Base-by-base conservation (phyloP, 2,113 vertebrate species). In the Tonatia bakeri region DNA sequence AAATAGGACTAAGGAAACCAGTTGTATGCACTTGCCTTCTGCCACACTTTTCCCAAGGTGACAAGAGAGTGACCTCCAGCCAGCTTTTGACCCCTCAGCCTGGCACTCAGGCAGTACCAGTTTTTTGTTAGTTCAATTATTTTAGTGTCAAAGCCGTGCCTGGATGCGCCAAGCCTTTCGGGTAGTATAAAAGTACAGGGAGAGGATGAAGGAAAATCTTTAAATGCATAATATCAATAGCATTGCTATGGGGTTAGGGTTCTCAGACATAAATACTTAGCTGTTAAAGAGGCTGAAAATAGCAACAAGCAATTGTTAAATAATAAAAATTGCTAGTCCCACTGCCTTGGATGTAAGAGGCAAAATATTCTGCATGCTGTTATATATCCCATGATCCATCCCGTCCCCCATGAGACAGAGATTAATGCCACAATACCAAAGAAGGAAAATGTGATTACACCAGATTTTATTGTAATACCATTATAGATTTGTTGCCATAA, bases 381-480 rank as follows among this genome's bases (percentile, higher is more conserved):
- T 97, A 94, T 33, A 61, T 47, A 12, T 59, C 33, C 38, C 90
- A 45, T 90, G 24, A 67, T 17, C 76, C 43, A 81, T 70, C 52
- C 82, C 40, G 56, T 67, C 45, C 59, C 61, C 79, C 89, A 65
- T 4, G 80, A 97, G 90, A 85, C 56, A 61, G 22, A 97, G 97
- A 85, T 86, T 94, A 90, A 96, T 97, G 75, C 70, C 61, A 79
- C 4, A 98, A 56, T 52, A 94, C 59, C 81, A 86, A 95, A 83
- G 4, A 95, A 95, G 47, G 94, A 95, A 82, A 90, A 91, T 92
- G 4, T 86, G 26, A 80, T 94, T 97, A 96, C 70, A 80, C 87
- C 56, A 96, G 81, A 97, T 95, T 94, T 96, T 96, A 95, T 95
- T 97, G 96, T 97, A 97, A 97, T 96, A 85, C 79, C 22, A 59